Evolutionary conservation across 1,140 invertebrate genomes (phyloP).

Genomic region (Aphidius gifuensis): DNA sequence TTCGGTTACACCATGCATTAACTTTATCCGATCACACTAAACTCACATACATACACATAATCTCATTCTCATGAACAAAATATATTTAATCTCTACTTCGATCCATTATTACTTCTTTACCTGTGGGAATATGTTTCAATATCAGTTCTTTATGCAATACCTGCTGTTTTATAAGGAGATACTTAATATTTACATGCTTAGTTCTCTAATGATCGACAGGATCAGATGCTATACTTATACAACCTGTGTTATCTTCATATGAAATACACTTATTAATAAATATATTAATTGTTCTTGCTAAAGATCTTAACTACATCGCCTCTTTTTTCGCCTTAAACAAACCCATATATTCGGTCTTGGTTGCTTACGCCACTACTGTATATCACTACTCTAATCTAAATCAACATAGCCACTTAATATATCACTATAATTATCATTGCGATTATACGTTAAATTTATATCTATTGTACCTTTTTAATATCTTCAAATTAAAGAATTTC

Average conservation of each 20-base stretch:
- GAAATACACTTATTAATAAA: not conserved
- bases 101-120: too few relatives aligned
- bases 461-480: conserved; percentile 39
- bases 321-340: not conserved
- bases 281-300: conserved; percentile 7
- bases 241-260: conserved; percentile 17
- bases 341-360: too few relatives aligned
- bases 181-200: conserved; percentile 5
- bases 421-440: conserved; percentile 4
- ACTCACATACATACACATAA: too few relatives aligned
- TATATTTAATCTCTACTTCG: too few relatives aligned
- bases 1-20: too few relatives aligned
- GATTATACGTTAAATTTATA: conserved; percentile 35
- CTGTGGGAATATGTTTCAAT: conserved; percentile 47
- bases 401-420: conserved; percentile 23
- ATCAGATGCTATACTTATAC: conserved; percentile 18
- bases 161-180: not conserved
- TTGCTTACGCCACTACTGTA: not conserved
- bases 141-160: conserved; percentile 29
- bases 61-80: too few relatives aligned
- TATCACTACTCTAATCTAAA: conserved; percentile 7
- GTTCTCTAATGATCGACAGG: conserved; percentile 2
- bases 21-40: too few relatives aligned
- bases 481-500: conserved; percentile 35
- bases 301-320: conserved; percentile 1